Evolutionary conservation across 92 coral and sea anemone genomes (phyloP).

Genomic region (Virgularia gustaviana): DNA sequence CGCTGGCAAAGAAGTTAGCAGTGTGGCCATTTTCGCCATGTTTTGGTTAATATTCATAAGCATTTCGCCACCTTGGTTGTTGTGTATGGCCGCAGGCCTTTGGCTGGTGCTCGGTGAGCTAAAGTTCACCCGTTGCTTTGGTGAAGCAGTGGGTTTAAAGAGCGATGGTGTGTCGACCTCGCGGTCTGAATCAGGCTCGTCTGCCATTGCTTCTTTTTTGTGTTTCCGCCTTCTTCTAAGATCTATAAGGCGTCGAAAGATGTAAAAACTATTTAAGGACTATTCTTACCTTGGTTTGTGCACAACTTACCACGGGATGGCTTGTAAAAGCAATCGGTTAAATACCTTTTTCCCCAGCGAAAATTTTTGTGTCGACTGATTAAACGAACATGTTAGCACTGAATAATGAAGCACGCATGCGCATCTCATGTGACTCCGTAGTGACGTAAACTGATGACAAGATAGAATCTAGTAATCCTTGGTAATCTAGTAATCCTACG

Average conservation of each 20-base stretch:
- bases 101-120: neutral
- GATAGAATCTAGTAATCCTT: too few relatives aligned
- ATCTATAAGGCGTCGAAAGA: neutral
- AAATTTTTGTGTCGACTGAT: neutral
- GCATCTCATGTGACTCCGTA: too few relatives aligned
- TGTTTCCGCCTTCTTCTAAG: neutral
- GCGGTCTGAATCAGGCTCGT: slow-evolving; percentile 1
- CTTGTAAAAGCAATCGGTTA: neutral
- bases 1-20: neutral
- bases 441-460: too few relatives aligned
- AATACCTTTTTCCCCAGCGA: neutral
- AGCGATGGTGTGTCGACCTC: neutral
- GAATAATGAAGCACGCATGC: neutral
- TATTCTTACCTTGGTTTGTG: neutral
- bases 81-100: neutral
- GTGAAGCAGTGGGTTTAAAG: neutral
- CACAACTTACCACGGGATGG: neutral
- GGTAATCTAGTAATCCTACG: too few relatives aligned
- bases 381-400: neutral
- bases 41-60: neutral
- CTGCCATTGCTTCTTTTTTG: neutral
- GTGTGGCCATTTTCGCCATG: neutral
- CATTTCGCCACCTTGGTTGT: neutral
- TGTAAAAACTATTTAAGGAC: neutral
- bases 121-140: neutral